Evolutionary conservation across 2,113 vertebrate genomes (phyloP), one percentile per base, ranked within the genome.

Genomic region (Pandion haliaetus): DNA sequence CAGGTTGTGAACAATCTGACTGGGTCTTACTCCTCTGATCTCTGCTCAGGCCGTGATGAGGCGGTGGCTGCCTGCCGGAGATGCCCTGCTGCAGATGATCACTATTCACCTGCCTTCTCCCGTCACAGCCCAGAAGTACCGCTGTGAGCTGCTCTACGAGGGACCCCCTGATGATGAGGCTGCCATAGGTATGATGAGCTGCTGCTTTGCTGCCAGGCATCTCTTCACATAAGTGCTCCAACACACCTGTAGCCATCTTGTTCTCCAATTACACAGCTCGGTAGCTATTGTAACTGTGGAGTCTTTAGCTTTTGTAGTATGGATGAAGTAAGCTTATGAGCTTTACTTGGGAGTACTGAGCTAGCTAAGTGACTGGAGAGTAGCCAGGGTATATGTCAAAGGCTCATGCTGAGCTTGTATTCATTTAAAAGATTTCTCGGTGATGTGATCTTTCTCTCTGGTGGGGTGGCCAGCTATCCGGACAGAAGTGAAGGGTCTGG

Each of bases 21-120:
- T 1, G 17, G 54, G 36, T 83, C 50, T 78, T 24, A 57, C 77
- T 77, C 73, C 55, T 73, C 12, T 45, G 57, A 9, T 87, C 49
- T 76, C 55, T 79, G 67, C 36, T 20, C 65, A 98, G 98, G 99
- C 99, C 4, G 99, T 99, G 92, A 99, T 99, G 99, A 98, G 99
- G 62, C 99, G 99, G 96, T 99, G 99, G 99, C 98, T 99, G 84
- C 99, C 99, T 0, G 99, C 99, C 0, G 99, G 99, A 85, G 99
- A 99, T 5, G 99, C 99, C 7, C 97, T 99, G 78, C 98, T 99
- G 31, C 99, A 99, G 93, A 99, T 99, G 99, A 99, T 99, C 96
- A 99, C 99, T 91, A 99, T 99, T 96, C 99, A 99, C 89, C 98
- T 99, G 96, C 99, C 99, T 25, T 99, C 99, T 11, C 99, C 99